Base-by-base conservation (phyloP, 2,888 invertebrate species). In the Eubasilissa splendida region DNA sequence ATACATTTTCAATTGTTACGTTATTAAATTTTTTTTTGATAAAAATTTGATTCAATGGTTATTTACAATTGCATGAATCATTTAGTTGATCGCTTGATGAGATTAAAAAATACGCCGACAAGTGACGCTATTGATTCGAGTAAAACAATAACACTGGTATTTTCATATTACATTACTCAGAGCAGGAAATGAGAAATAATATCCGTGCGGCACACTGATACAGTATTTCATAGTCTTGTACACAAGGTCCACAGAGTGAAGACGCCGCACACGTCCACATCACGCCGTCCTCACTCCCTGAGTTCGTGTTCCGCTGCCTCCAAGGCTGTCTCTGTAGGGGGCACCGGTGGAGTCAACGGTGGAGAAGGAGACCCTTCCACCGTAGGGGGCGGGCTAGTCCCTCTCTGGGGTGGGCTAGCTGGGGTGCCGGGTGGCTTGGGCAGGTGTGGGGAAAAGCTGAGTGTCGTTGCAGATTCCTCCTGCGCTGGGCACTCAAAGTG, bases 401-500 rank as follows among this genome's bases (percentile, higher is more conserved):
- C 85, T 80, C 80, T 84, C 85, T 68, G 56, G 5, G 84, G 76
- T 59, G 85, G 58, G n/a, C 76, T 75, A 60, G 80, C 65, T 4
- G 75, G 76, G 12, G 52, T 59, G 59, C 71, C 59, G 10, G 71
- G 58, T 9, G 75, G 52, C 33, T 31, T 60, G 66, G 74, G 56
- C 7, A 70, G 58, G 63, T 68, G 63, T 54, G 76, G 59, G 71
- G 77, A 58, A 42, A 80, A 68, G 10, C 90, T 82, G 22, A 42
- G 63, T 11, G 54, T 53, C 10, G 65, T 14, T 3, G 77, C n/a
- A n/a, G 76, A 68, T 10, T 90, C 90, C 85, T 89, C 89, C 85
- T 94, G 95, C 53, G 96, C 95, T 7, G 99, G 99, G 85, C 97
- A 97, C 90, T 99, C 99, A 88, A 99, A 95, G 90, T 99, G 99